Percentiles rank a stretch among this genome's conserved stretches.
phyloP scores from a whole-genome alignment of 2,888 invertebrate genomes.

The Punctoribates punctum region DNA sequence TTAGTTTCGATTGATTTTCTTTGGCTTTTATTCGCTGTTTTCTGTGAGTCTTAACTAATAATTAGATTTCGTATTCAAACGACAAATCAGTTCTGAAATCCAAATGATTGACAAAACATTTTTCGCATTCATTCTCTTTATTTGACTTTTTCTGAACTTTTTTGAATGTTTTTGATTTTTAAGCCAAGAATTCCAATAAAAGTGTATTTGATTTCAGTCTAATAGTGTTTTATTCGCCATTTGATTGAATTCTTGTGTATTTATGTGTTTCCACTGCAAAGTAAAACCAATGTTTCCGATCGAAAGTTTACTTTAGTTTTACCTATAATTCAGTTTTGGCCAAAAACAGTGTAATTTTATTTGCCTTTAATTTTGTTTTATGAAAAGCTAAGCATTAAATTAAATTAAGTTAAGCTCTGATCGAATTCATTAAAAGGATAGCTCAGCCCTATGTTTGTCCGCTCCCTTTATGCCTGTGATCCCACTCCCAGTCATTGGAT shows the following conservation, averaged over 20 bases:
- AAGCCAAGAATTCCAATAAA: not conserved
- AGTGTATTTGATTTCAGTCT: not conserved
- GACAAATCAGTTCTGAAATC: slow-evolving; percentile 16
- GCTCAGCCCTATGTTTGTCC: not conserved
- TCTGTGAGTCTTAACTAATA: not conserved
- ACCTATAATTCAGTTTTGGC: not conserved
- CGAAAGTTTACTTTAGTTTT: not conserved
- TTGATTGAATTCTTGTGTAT: no score
- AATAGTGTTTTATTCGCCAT: not conserved
- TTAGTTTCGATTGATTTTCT: slow-evolving; percentile 4
- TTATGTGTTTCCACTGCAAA: not conserved
- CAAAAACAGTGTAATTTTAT: slow-evolving; percentile 16
- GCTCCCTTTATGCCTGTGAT: not conserved
- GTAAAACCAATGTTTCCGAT: not conserved
- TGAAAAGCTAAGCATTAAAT: slow-evolving; percentile 33
- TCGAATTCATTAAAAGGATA: slow-evolving; percentile 12
- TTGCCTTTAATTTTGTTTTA: slow-evolving; percentile 22
- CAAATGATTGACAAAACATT: not conserved
- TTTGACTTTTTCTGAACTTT: not conserved
- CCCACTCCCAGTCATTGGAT: slow-evolving; percentile 2
- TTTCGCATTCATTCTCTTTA: not conserved
- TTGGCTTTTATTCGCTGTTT: not conserved
- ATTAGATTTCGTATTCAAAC: slow-evolving; percentile 7
- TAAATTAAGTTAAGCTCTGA: slow-evolving; percentile 29
- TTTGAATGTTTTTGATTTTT: not conserved